Base-by-base conservation (phyloP, 1,140 invertebrate genomes). In the Melanaphis sacchari region DNA sequence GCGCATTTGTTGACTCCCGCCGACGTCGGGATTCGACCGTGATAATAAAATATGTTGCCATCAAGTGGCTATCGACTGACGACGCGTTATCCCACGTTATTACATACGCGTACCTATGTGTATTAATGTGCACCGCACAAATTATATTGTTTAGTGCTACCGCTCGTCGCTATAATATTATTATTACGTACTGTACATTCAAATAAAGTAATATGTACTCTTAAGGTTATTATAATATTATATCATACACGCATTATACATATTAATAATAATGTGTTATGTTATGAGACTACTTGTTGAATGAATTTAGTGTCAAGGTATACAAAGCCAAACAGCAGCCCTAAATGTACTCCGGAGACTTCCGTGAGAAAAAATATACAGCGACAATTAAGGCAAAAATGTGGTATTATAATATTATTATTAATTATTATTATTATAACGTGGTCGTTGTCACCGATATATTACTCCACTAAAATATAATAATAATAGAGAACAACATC, bases 21-120 rank as follows among this genome's bases (percentile, higher is more conserved):
- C 59, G 59, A 18, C 31, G 59, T 76, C 59, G 59, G 31, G 88
- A 89, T 59, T 59, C 88, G 21, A 90, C 41, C 46, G 36, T 24
- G 36, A 90, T 90, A 59, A 90, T 90, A 90, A 59, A 90, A 90
- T 90, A 90, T 59, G 52, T 59, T 82, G 43, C 36, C 91, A 84
- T 92, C 76, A 84, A 92, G 91, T 92, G 91, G 91, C 91, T 46
- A 92, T 92, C 91, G 91, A 92, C 91, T 52, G 91, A 84, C 76
- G 91, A 40, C 52, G 88, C 52, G 88, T 90, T 90, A 90, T 90
- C 88, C 88, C 88, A 90, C 88, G 88, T 89, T 89, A 52, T 38
- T 31, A 22, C 21, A 85, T 6, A 41, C 40, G 22, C 36, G 81
- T 40, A 82, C 38, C n/a, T 38, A 38, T 40, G 24, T 40, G 81